A percentile compares a stretch with the other conserved stretches of the same genome.
Conservation (phyloP, 1,140 invertebrate genomes). For the Bombus impatiens region DNA sequence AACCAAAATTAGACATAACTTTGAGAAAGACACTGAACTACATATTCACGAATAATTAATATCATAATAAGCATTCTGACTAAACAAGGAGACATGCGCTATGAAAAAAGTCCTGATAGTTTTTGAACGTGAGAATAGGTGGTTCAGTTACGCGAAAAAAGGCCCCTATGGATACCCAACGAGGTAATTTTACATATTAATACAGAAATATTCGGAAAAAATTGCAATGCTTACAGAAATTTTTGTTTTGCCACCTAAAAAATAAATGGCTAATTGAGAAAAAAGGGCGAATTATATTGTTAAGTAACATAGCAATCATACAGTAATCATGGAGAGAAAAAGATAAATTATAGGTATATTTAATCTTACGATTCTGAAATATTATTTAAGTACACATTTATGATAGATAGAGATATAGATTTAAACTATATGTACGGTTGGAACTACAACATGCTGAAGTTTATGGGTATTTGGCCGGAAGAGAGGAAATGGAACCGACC, state of each 20-base stretch:
- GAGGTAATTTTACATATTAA: conserved; percentile 4
- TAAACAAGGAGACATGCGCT: conserved; percentile 22
- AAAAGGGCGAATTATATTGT: too few species aligned
- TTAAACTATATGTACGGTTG: conserved; percentile 32
- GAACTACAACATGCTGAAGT: conserved; percentile 49
- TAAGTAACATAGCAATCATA: not conserved
- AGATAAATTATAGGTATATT: too few species aligned
- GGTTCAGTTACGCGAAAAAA: not conserved
- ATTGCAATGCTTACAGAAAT: fast-evolving
- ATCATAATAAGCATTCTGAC: not conserved
- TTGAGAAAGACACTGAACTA: not conserved
- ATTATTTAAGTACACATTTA: not conserved
- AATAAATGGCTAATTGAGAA: too few species aligned
- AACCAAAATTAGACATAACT: not conserved
- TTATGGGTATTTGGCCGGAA: conserved; percentile 55
- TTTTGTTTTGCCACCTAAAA: fast-evolving
- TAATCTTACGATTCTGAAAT: too few species aligned
- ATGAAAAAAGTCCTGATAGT: not conserved
- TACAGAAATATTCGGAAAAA: fast-evolving
- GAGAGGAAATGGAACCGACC: conserved; percentile 20
- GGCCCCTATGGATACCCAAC: not conserved
- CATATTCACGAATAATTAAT: not conserved
- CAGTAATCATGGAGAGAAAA: too few species aligned
- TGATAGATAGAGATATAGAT: not conserved
- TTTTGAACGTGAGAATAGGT: not conserved